Evolutionary conservation across 2,113 vertebrate genomes (phyloP).

Genomic region (Falco punctatus): DNA sequence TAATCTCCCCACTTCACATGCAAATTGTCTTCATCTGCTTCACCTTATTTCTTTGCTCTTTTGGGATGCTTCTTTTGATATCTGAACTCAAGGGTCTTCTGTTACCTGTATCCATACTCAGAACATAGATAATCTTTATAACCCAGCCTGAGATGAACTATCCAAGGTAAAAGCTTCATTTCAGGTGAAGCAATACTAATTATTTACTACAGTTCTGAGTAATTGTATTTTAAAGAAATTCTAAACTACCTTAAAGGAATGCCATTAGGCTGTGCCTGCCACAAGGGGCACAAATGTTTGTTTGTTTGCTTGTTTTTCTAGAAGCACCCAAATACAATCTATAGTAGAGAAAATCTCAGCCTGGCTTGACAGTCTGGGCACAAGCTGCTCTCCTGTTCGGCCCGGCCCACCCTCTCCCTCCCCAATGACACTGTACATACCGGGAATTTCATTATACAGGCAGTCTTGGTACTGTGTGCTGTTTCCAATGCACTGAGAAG

Average conservation of each 20-base stretch:
- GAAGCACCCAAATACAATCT: background rate
- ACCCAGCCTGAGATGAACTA: background rate
- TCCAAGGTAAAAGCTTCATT: background rate
- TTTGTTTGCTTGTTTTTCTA: background rate
- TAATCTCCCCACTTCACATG: background rate
- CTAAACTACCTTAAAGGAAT: background rate
- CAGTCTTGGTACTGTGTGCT: constrained; percentile 90
- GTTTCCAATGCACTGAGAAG: constrained; percentile 85
- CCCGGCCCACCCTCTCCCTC: background rate
- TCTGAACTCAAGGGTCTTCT: background rate
- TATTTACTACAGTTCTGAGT: background rate
- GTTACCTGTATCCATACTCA: background rate
- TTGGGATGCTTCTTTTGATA: background rate
- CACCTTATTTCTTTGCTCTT: background rate
- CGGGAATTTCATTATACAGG: constrained; percentile 90
- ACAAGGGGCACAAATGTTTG: background rate
- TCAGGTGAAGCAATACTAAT: background rate
- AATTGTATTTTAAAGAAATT: background rate
- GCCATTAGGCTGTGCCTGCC: background rate
- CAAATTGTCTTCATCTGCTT: background rate
- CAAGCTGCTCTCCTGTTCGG: background rate
- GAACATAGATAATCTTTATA: background rate
- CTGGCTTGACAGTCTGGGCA: background rate
- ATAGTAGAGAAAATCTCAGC: background rate
- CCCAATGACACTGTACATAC: constrained; percentile 57